Base-by-base conservation (phyloP, 2,797 vertebrate genomes). In the Avahi laniger region DNA sequence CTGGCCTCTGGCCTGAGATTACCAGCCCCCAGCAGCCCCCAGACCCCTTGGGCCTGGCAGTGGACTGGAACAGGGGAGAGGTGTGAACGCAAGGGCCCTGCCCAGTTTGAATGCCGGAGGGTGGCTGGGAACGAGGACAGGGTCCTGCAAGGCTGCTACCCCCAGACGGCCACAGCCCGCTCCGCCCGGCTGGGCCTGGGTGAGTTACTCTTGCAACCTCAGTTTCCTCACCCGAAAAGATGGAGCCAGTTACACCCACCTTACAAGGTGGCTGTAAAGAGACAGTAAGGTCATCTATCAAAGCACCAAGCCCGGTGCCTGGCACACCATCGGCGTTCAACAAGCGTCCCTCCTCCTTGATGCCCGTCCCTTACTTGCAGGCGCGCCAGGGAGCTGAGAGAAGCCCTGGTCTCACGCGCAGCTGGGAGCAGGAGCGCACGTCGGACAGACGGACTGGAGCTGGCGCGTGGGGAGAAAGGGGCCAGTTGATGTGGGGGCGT, bases 281-380 rank as follows among this genome's bases (percentile, higher is more conserved):
- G 14, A 30, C 35, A 43, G 57, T 4, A 26, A 52, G 33, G n/a
- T 33, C 3, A 1, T 10, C 3, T 20, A 7, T 0, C 1, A 9
- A 50, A 1, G 50, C 1, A 0, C 48, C 17, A 9, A 50, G 14
- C 38, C 28, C 14, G 10, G 46, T 6, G 48, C 41, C 41, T 6
- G 26, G 35, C 35, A 8, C n/a, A 28, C 6, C 20, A 65, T 2
- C n/a, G 57, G 12, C 18, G 50, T 30, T 54, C 46, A 15, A 30
- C 43, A 24, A 69, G 30, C 7, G 2, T 43, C 72, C 35, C 72
- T 41, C 59, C 28, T 11, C n/a, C 9, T 30, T 0, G 0, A 12
- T 4, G 17, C 33, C 76, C 4, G 3, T 26, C 1, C 46, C 35
- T 30, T 22, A 5, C 50, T 35, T 65, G 48, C 14, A 1, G 52